phyloP scores from a whole-genome alignment of 2,113 vertebrate species.

The Tyrannus savana region DNA sequence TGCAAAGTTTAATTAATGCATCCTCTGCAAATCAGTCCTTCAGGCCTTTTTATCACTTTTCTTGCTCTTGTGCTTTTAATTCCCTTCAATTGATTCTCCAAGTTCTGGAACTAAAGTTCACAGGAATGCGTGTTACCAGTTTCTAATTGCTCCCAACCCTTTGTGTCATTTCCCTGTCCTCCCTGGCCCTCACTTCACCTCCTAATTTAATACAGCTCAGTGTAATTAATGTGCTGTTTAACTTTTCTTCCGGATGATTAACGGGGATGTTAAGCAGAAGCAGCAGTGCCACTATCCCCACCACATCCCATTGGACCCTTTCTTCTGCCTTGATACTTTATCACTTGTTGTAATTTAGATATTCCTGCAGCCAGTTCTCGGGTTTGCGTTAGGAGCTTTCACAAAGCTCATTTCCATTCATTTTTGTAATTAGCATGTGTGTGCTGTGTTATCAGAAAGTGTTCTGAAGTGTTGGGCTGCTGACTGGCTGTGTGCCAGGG shows the following conservation, averaged over 20 bases:
- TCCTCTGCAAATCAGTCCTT: background rate
- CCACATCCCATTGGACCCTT: background rate
- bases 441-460: background rate
- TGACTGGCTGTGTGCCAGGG: background rate
- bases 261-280: constrained; percentile 52
- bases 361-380: background rate
- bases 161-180: constrained; percentile 45
- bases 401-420: background rate
- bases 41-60: constrained; percentile 19
- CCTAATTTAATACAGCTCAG: constrained; percentile 51
- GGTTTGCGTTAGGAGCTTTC: background rate
- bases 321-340: constrained; percentile 11
- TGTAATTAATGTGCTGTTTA: constrained; percentile 58
- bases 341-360: background rate
- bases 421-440: background rate
- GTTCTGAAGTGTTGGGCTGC: background rate
- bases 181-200: constrained; percentile 3
- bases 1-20: constrained; percentile 10
- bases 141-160: constrained; percentile 23
- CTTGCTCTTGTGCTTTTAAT: constrained; percentile 18
- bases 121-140: background rate
- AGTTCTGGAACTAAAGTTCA: background rate
- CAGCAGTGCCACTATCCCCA: background rate
- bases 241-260: constrained; percentile 45
- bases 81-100: background rate